These are phyloP conservation scores for Marisa cornuarietis DNA, from an alignment of 1,140 invertebrate species.

Conservation along the genomic window DNA sequence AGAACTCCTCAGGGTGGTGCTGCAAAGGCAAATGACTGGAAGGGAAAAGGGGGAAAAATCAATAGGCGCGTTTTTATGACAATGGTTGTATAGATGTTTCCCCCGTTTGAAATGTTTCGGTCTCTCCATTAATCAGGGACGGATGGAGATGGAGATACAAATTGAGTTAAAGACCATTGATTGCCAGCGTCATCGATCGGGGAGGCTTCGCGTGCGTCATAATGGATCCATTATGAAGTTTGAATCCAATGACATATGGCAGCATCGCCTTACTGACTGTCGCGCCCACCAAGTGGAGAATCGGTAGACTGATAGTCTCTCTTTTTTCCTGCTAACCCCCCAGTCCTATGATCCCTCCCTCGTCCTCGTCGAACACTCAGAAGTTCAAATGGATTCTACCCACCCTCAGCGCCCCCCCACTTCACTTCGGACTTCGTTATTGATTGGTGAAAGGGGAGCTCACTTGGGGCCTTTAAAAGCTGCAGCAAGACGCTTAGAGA, in stretches of 20 bases:
- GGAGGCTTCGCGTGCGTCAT: not conserved
- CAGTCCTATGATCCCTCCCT: no score
- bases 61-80: conserved; percentile 37
- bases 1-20: not conserved
- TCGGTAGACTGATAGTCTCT: no score
- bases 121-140: conserved; percentile 35
- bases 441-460: conserved; percentile 6
- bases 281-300: no score
- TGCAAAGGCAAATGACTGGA: not conserved
- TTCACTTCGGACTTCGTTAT: not conserved
- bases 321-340: no score
- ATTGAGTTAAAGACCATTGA: conserved; percentile 42
- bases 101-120: conserved; percentile 32
- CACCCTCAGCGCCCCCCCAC: no score
- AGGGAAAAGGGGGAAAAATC: conserved; percentile 20
- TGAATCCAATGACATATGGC: conserved; percentile 34
- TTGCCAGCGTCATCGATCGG: conserved; percentile 24
- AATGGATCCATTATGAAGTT: conserved; percentile 32
- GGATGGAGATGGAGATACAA: conserved; percentile 32
- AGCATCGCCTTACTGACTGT: conserved; percentile 11
- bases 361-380: no score
- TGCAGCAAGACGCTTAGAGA: conserved; percentile 21
- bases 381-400: no score
- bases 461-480: conserved; percentile 15
- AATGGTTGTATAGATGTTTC: conserved; percentile 39